Conservation (phyloP, 1,140 invertebrate species). For the Lamellibrachia luymesi region DNA sequence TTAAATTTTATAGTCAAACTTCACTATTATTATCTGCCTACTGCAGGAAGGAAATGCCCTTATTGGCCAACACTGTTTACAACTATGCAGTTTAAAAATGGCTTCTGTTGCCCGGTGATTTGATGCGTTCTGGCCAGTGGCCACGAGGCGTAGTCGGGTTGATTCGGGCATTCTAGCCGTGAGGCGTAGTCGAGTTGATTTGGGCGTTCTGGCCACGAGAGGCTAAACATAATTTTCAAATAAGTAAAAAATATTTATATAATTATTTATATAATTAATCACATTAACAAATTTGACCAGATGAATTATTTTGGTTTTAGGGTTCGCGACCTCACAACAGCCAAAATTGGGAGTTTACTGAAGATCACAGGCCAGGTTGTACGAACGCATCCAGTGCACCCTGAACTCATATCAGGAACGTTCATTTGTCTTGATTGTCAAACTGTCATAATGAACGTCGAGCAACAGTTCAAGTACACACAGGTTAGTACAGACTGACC, state of each 20-base stretch:
- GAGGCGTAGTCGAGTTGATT: neutral
- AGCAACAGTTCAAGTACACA: conserved; percentile 89
- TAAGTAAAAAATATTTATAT: neutral
- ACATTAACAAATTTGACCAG: neutral
- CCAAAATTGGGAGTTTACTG: conserved; percentile 90
- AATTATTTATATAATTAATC: neutral
- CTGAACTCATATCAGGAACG: conserved; percentile 87
- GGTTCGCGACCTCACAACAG: conserved; percentile 90
- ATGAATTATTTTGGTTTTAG: conserved; percentile 35
- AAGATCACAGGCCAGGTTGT: conserved; percentile 98
- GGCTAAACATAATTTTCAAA: no score
- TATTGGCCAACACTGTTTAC: no score
- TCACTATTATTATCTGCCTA: no score
- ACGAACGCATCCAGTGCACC: conserved; percentile 93
- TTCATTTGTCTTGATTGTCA: conserved; percentile 97
- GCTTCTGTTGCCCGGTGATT: no score
- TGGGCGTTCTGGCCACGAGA: no score
- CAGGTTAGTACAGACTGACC: conserved; percentile 64
- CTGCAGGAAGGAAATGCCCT: no score
- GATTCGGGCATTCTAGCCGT: neutral
- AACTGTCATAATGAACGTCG: conserved; percentile 89
- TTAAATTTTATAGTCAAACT: no score
- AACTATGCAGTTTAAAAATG: no score
- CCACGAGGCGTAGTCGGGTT: no score
- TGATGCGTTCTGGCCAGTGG: no score